Evolutionary conservation across 2,797 vertebrate genomes (phyloP).

Genomic region (Simalia tracyae): DNA sequence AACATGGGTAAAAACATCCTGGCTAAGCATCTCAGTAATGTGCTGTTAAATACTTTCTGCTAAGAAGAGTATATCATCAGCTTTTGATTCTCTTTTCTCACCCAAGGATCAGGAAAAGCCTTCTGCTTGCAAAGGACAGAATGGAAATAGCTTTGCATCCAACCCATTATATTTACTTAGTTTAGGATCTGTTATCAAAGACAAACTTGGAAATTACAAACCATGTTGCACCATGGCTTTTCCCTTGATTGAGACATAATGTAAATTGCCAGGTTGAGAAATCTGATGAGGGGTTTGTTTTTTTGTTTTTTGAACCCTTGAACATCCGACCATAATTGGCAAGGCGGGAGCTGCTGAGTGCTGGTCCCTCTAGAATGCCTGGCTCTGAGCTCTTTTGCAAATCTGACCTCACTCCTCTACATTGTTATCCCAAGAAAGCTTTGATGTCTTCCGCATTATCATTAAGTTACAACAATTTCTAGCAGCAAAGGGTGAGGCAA

Average conservation of each 20-base stretch:
- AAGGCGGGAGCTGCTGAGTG: slow-evolving; percentile 1
- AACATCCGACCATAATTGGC: slow-evolving; percentile 5
- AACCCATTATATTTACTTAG: neutral
- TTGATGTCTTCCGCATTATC: slow-evolving; percentile 31
- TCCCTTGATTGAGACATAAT: slow-evolving; percentile 11
- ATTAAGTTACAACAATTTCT: slow-evolving; percentile 43
- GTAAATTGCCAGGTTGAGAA: slow-evolving; percentile 44
- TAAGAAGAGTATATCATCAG: neutral
- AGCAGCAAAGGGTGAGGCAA: slow-evolving; percentile 12
- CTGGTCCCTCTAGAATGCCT: slow-evolving; percentile 3
- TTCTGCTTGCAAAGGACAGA: neutral
- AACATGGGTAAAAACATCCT: neutral
- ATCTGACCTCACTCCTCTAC: slow-evolving; percentile 24
- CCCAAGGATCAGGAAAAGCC: neutral
- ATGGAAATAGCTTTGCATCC: neutral
- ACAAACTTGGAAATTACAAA: neutral
- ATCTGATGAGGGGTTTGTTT: slow-evolving; percentile 42
- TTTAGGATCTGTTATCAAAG: neutral
- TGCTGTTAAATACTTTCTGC: neutral
- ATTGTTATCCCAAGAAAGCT: slow-evolving; percentile 43
- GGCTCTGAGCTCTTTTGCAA: slow-evolving; percentile 17
- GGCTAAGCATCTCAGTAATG: neutral
- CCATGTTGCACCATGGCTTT: neutral
- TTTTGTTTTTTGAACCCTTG: slow-evolving; percentile 26
- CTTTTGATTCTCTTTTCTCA: neutral